Base-by-base conservation (phyloP, 2,888 invertebrate species). In the Aphidoletes aphidimyza region DNA sequence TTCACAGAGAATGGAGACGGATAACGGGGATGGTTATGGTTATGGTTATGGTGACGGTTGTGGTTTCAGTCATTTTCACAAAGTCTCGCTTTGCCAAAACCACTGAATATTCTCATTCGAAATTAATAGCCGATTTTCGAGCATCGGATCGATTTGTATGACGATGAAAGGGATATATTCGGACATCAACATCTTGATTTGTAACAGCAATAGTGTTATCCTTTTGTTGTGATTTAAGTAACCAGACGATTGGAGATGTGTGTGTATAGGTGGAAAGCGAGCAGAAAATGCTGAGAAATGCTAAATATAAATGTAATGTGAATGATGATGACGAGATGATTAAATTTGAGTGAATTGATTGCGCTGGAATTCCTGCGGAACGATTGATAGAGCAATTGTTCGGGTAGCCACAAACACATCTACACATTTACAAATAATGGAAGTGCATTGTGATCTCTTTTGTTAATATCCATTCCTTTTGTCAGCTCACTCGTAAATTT, bases 81-180 rank as follows among this genome's bases (percentile, higher is more conserved):
- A n/a, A n/a, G n/a, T n/a, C n/a, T n/a, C n/a, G n/a, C n/a, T 42
- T 42, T 42, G 42, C 42, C 42, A 14, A 42, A 14, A 14, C 42
- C 42, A 42, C 6, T 42, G 42, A 42, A 42, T 42, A 9, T 42
- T 42, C 42, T 42, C 8, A 42, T 42, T 42, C 42, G 14, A 42
- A 54, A 26, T 26, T 22, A 54, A 26, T 47, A 17, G 47, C 47
- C 3, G 69, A 26, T 69, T 34, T 30, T n/a, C n/a, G n/a, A n/a
- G n/a, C n/a, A n/a, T n/a, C n/a, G n/a, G n/a, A n/a, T n/a, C 34
- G 69, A 14, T 34, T 6, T 14, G 30, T 1, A 34, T n/a, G 8
- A 69, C n/a, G 54, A 54, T 54, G 54, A 54, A 54, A 54, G 54
- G 54, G n/a, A n/a, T n/a, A 54, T 54, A 54, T 8, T 54, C n/a